phyloP scores from a whole-genome alignment of 2,113 vertebrate genomes.

The Chloropsis hardwickii region DNA sequence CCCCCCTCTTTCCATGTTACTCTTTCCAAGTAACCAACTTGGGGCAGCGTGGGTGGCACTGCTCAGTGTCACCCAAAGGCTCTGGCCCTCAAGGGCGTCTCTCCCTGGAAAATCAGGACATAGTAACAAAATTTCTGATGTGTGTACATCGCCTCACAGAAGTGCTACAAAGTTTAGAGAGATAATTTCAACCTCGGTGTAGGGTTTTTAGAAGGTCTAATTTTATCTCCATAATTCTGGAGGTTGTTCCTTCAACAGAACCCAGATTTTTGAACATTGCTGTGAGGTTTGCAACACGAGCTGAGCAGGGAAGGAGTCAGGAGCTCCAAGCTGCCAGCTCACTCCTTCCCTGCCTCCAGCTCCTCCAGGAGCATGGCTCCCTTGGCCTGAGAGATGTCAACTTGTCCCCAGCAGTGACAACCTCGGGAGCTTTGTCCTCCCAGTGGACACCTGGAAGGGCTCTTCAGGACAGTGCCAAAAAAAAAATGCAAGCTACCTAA shows the following conservation, averaged over 20 bases:
- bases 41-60: background rate
- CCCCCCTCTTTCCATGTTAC: background rate
- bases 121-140: background rate
- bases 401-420: background rate
- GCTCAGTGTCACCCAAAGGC: background rate
- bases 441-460: background rate
- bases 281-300: background rate
- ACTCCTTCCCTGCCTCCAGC: background rate
- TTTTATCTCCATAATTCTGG: background rate
- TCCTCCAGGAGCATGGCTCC: background rate
- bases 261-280: rapidly evolving
- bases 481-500: background rate
- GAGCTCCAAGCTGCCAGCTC: background rate
- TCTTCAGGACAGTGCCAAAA: background rate
- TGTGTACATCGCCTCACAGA: background rate
- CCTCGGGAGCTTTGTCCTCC: background rate
- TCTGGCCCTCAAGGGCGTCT: background rate
- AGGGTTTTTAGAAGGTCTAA: background rate
- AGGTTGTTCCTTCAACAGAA: background rate
- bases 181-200: background rate
- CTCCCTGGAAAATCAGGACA: background rate
- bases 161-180: background rate
- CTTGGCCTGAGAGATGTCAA: background rate
- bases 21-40: background rate
- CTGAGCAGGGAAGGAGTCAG: background rate